Evolutionary conservation across 2,888 invertebrate genomes (phyloP).

Genomic region (Metacarcinus magister): DNA sequence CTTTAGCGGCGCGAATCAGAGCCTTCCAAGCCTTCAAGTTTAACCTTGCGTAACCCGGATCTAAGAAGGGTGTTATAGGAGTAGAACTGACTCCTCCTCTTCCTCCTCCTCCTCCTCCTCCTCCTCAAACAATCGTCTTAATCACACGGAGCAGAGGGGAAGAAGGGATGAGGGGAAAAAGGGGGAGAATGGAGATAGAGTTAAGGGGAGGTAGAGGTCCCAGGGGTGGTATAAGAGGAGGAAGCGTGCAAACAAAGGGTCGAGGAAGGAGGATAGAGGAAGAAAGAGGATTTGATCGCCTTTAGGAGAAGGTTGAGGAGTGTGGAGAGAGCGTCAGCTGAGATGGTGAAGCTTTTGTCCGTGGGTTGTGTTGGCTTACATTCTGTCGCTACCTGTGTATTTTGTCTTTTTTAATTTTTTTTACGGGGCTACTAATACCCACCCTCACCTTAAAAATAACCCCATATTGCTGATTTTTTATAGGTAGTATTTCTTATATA

Average conservation of each 20-base stretch:
- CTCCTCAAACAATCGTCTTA: slow-evolving; percentile 21
- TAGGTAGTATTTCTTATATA: too few relatives aligned
- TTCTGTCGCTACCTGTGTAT: not conserved
- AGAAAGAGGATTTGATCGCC: not conserved
- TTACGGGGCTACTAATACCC: too few relatives aligned
- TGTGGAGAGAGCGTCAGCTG: not conserved
- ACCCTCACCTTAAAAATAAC: too few relatives aligned
- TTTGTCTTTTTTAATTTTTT: not conserved
- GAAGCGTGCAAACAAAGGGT: not conserved
- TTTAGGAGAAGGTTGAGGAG: not conserved
- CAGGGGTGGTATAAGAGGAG: not conserved
- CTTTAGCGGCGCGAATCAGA: not conserved
- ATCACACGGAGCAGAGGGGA: not conserved
- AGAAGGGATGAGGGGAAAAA: not conserved
- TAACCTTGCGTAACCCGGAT: not conserved
- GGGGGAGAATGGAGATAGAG: not conserved
- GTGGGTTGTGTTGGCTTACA: too few relatives aligned
- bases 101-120: not conserved
- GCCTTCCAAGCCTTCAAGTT: not conserved
- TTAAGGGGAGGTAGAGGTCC: not conserved
- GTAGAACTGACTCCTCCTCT: not conserved
- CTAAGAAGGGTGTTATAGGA: not conserved
- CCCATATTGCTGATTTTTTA: too few relatives aligned
- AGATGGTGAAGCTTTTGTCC: not conserved
- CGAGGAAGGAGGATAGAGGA: not conserved